phyloP scores from a whole-genome alignment of 1,140 invertebrate genomes.

The Neodiprion pinetum region DNA sequence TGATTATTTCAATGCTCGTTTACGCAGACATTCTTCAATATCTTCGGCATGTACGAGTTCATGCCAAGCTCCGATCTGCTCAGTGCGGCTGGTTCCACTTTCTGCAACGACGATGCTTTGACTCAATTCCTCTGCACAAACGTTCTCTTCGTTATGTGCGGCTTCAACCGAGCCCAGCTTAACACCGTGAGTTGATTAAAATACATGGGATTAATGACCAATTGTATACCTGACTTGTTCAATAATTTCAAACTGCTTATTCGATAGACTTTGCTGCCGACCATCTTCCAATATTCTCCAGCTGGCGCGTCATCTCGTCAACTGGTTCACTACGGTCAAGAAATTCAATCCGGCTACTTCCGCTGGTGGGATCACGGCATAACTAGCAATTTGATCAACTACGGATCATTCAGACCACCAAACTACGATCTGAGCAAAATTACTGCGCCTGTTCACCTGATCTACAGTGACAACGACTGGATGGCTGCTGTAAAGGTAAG shows the following conservation, averaged over 20 bases:
- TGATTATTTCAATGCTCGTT: slow-evolving; percentile 28
- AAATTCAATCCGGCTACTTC: slow-evolving; percentile 53
- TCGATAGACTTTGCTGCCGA: slow-evolving; percentile 56
- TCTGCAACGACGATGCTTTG: slow-evolving; percentile 58
- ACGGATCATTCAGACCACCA: slow-evolving; percentile 57
- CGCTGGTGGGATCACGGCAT: slow-evolving; percentile 56
- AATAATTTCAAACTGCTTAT: slow-evolving; percentile 16
- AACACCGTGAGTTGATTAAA: slow-evolving; percentile 54
- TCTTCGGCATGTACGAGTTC: slow-evolving; percentile 63
- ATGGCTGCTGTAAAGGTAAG: slow-evolving; percentile 62
- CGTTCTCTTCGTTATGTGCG: slow-evolving; percentile 63
- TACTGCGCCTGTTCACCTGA: slow-evolving; percentile 66
- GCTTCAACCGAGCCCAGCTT: slow-evolving; percentile 63
- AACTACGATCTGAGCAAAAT: slow-evolving; percentile 65
- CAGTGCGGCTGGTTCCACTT: slow-evolving; percentile 45
- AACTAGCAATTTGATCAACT: slow-evolving; percentile 51
- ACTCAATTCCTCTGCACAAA: slow-evolving; percentile 65
- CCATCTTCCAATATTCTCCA: slow-evolving; percentile 51
- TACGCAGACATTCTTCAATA: slow-evolving; percentile 23
- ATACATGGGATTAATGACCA: neutral
- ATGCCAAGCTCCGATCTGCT: slow-evolving; percentile 55
- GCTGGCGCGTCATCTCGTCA: slow-evolving; percentile 53
- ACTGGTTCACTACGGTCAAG: slow-evolving; percentile 51
- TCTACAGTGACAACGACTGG: slow-evolving; percentile 65
- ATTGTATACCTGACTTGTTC: neutral